Percentiles rank a stretch among this genome's conserved stretches.
These are phyloP conservation scores for Thecophora atra DNA, from an alignment of 2,888 invertebrate species.

Conservation along the genomic window DNA sequence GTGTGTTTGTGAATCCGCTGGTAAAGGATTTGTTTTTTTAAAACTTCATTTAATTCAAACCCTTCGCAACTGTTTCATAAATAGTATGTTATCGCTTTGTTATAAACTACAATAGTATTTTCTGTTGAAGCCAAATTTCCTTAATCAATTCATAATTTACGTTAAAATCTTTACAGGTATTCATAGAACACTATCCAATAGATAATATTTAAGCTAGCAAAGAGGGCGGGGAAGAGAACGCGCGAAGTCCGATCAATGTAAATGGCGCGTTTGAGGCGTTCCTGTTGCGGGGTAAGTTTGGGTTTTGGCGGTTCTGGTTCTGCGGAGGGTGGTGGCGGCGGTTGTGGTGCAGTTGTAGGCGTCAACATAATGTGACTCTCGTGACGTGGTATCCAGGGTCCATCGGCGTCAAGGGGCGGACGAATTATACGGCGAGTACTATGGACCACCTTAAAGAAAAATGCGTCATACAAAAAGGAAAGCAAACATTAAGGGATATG, in stretches of 20 bases:
- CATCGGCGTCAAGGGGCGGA: conserved; percentile 61
- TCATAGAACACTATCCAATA: conserved; percentile 81
- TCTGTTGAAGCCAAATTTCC: too few relatives aligned
- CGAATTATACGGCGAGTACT: conserved; percentile 57
- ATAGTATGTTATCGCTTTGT: background rate
- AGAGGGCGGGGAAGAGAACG: conserved; percentile 76
- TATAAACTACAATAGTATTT: too few relatives aligned
- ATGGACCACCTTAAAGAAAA: conserved; percentile 50
- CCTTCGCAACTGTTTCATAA: background rate
- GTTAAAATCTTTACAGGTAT: conserved; percentile 69
- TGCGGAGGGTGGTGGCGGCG: conserved; percentile 59
- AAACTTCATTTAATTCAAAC: too few relatives aligned
- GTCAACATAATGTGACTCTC: conserved; percentile 63
- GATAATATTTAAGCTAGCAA: conserved; percentile 74
- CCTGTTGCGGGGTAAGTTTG: conserved; percentile 70
- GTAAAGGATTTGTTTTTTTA: too few relatives aligned
- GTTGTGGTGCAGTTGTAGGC: conserved; percentile 58
- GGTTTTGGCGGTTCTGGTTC: conserved; percentile 64
- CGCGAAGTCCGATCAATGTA: conserved; percentile 78
- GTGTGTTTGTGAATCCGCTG: too few relatives aligned
- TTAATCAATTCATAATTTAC: background rate
- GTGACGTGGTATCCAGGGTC: conserved; percentile 65
- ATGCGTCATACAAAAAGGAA: background rate
- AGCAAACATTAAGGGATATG: too few relatives aligned
- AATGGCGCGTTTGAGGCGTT: conserved; percentile 73